These are phyloP conservation scores for Ctenochaetus hawaiiensis DNA, from an alignment of 2,797 vertebrate genomes.

Conservation along the genomic window DNA sequence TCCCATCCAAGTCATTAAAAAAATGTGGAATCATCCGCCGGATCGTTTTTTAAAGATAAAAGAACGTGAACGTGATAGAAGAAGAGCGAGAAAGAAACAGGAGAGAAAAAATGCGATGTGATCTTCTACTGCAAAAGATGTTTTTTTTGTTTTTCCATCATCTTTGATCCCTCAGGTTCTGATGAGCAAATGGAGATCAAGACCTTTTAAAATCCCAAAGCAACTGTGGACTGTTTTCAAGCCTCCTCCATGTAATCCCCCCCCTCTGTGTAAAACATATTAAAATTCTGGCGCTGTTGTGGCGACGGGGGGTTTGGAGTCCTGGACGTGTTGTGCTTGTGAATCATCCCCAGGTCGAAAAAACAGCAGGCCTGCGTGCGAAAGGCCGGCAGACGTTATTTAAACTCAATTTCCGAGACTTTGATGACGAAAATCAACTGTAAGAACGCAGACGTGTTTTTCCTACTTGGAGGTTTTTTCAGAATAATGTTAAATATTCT, in stretches of 20 bases:
- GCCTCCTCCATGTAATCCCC: conserved; percentile 55
- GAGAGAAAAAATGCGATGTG: not conserved
- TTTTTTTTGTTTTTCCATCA: conserved; percentile 51
- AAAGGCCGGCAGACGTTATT: conserved; percentile 22
- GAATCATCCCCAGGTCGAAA: conserved; percentile 51
- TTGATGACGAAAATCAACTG: conserved; percentile 58
- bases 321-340: conserved; percentile 53
- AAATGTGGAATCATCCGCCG: conserved; percentile 27
- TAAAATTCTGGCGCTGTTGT: conserved; percentile 48
- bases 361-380: conserved; percentile 29
- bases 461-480: not conserved
- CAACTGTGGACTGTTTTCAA: conserved; percentile 51
- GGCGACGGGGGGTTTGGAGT: conserved; percentile 2
- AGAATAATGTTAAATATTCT: not conserved
- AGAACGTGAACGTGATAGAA: not conserved
- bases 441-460: conserved; percentile 36
- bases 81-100: not conserved
- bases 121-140: conserved; percentile 39
- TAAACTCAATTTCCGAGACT: conserved; percentile 48
- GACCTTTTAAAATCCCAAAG: conserved; percentile 69
- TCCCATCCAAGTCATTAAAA: conserved; percentile 34
- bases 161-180: conserved; percentile 64
- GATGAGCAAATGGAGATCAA: conserved; percentile 75
- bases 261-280: conserved; percentile 44
- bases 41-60: conserved; percentile 36